Base-by-base conservation (phyloP, 2,113 vertebrate genomes). In the Lynx canadensis region DNA sequence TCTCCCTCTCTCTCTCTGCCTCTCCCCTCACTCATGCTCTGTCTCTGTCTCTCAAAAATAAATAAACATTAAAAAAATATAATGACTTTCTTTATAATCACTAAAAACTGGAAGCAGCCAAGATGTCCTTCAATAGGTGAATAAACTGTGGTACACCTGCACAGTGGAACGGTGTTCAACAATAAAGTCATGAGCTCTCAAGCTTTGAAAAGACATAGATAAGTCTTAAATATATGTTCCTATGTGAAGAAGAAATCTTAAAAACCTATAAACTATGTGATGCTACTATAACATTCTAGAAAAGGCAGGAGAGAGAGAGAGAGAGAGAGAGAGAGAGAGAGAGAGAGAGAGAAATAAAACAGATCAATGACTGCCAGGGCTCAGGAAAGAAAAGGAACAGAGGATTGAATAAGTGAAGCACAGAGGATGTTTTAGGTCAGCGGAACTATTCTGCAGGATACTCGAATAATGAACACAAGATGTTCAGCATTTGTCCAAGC, bases 341-440 rank as follows among this genome's bases (percentile, higher is more conserved):
- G 41, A 45, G 41, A 45, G 45, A 3, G 69, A 79, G 21, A 52
- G 14, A 68, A 52, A 21, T 29, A 57, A 41, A 45, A 31, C 55
- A 68, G 2, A 55, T 36, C 11, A 36, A 23, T 68, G 55, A 68
- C 45, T 45, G 2, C 13, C 50, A 63, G 23, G 16, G 19, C n/a
- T 60, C 9, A 57, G 33, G 3, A 41, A 14, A 27, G 2, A 3
- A 2, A 52, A 33, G 10, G 2, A 4, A 25, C 10, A 6, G 10
- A 38, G 2, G 14, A n/a, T 7, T 31, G 4, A 52, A 18, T 36
- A 45, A 41, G 4, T 36, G 13, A 89, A 84, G 3, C 4, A 33
- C 3, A 50, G 18, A 15, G 14, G 10, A 52, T 27, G 36, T 15
- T 33, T 90, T 65, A 48, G 11, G 25, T 5, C 45, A 78, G 2